phyloP scores from a whole-genome alignment of 2,113 vertebrate species.

The Scomber colias region DNA sequence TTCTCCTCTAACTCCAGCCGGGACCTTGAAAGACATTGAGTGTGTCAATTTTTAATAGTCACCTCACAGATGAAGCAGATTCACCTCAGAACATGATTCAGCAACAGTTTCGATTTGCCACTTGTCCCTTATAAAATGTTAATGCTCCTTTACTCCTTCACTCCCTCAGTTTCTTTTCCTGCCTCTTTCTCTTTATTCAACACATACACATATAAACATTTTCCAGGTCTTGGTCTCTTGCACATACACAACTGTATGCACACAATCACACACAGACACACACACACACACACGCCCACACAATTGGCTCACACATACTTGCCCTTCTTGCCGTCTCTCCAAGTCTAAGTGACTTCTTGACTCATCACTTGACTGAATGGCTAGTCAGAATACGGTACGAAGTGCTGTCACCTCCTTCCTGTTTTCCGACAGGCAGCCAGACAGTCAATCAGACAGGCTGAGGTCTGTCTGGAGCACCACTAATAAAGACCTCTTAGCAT shows the following conservation, averaged over 20 bases:
- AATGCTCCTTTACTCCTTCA: constrained; percentile 17
- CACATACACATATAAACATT: constrained; percentile 4
- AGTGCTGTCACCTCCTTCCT: constrained; percentile 71
- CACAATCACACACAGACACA: constrained; percentile 1
- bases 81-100: constrained; percentile 61
- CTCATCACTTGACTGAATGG: constrained; percentile 70
- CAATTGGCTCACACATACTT: constrained; percentile 18
- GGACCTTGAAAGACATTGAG: constrained; percentile 44
- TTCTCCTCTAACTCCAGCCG: constrained; percentile 35
- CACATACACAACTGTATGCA: not conserved
- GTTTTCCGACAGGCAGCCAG: constrained; percentile 65
- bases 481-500: constrained; percentile 77
- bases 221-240: not conserved
- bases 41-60: constrained; percentile 64
- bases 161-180: constrained; percentile 15
- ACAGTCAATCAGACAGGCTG: constrained; percentile 77
- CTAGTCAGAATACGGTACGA: constrained; percentile 59
- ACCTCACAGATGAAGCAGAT: constrained; percentile 56
- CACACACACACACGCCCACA: constrained; percentile 49
- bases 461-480: constrained; percentile 71
- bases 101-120: constrained; percentile 52
- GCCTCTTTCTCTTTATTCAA: constrained; percentile 19
- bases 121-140: constrained; percentile 55
- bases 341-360: constrained; percentile 68
- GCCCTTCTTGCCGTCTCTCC: constrained; percentile 28